Evolutionary conservation across 2,888 invertebrate genomes (phyloP).

Genomic region (Calliopum simillimum): DNA sequence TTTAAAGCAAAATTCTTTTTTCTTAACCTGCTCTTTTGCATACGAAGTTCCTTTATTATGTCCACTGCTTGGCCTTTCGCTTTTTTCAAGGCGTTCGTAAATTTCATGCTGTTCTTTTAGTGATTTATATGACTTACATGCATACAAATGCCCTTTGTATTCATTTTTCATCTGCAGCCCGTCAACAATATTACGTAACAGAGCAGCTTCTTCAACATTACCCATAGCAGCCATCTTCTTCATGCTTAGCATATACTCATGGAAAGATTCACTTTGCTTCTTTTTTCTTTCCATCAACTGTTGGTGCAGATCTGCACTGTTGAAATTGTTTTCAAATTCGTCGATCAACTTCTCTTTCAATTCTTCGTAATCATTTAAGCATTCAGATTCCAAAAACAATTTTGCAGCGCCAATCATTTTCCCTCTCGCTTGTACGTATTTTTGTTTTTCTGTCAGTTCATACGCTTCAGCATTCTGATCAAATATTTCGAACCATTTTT

Average conservation of each 20-base stretch:
- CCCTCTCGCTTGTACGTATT: slow-evolving; percentile 41
- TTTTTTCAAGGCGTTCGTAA: slow-evolving; percentile 22
- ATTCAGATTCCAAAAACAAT: slow-evolving; percentile 28
- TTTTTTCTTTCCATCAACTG: slow-evolving; percentile 29
- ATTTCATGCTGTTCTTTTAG: slow-evolving; percentile 25
- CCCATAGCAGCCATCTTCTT: slow-evolving; percentile 26
- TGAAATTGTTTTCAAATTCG: slow-evolving; percentile 1
- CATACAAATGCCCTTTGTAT: slow-evolving; percentile 26
- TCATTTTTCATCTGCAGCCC: slow-evolving; percentile 26
- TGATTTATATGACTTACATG: slow-evolving; percentile 14
- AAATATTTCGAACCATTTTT: slow-evolving; percentile 34
- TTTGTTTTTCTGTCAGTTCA: slow-evolving; percentile 36
- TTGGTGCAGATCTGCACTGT: slow-evolving; percentile 32
- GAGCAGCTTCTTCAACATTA: slow-evolving; percentile 29
- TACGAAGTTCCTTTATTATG: not conserved
- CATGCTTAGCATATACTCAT: slow-evolving; percentile 38
- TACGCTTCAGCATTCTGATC: slow-evolving; percentile 39
- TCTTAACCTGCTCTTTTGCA: not conserved
- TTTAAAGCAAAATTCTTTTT: not conserved
- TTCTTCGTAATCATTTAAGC: slow-evolving; percentile 12
- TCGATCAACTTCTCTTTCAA: not conserved
- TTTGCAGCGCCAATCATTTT: slow-evolving; percentile 40
- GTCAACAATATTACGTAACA: slow-evolving; percentile 36
- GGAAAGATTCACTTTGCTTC: slow-evolving; percentile 31
- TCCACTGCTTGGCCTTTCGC: not conserved